Conservation (phyloP, 2,888 invertebrate species). For the Pandemis heparana region DNA sequence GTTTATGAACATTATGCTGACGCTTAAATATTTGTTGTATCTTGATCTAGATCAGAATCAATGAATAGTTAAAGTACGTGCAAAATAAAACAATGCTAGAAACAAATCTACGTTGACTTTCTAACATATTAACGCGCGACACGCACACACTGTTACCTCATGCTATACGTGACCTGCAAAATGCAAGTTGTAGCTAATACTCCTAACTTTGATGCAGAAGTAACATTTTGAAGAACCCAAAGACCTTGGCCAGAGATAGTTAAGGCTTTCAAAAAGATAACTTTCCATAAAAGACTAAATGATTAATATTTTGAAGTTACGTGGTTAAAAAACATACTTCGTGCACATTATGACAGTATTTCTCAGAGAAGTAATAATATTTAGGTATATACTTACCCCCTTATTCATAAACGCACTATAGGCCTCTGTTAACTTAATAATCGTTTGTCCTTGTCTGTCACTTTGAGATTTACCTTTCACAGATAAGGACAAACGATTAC, state of each 20-base stretch:
- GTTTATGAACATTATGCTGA: not conserved
- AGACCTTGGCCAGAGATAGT: no score
- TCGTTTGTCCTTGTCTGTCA: no score
- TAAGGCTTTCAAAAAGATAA: no score
- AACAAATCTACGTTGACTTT: not conserved
- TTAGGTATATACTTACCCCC: no score
- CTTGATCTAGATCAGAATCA: slow-evolving; percentile 1
- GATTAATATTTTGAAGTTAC: not conserved
- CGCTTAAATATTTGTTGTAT: not conserved
- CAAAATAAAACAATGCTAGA: not conserved
- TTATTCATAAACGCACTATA: no score
- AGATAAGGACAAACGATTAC: no score
- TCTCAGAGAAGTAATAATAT: not conserved
- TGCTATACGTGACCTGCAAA: slow-evolving; percentile 7
- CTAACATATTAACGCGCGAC: not conserved
- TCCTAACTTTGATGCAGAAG: not conserved
- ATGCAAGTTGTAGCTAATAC: not conserved
- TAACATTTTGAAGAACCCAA: not conserved
- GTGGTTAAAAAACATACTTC: not conserved
- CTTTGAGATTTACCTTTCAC: no score
- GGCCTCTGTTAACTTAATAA: no score
- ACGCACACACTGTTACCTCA: slow-evolving; percentile 1
- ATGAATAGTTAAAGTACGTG: not conserved
- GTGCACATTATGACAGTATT: not conserved
- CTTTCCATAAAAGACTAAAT: no score